Conservation (phyloP, 2,113 vertebrate species). For the Halcyon senegalensis region DNA sequence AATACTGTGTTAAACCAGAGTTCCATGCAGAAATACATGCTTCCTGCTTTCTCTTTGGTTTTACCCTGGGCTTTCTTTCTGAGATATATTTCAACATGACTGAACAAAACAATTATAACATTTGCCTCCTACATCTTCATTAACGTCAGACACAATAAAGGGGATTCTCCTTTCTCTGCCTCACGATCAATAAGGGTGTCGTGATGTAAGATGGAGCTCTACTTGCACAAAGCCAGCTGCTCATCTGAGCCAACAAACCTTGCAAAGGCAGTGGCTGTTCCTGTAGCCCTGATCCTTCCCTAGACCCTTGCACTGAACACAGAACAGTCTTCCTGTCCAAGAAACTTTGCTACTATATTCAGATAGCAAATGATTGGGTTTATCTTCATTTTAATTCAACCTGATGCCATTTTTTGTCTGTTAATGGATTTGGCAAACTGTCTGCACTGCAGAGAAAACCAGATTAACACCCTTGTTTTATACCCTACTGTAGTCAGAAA, state of each 20-base stretch:
- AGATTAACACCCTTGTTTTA: neutral
- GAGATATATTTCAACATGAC: neutral
- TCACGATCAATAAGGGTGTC: slow-evolving; percentile 4
- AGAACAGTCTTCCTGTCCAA: neutral
- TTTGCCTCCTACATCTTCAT: slow-evolving; percentile 22
- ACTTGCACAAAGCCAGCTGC: neutral
- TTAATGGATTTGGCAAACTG: neutral
- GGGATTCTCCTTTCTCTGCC: neutral
- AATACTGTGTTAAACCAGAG: neutral
- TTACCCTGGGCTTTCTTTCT: neutral
- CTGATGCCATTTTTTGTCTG: neutral
- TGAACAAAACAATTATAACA: neutral
- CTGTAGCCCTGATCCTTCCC: neutral
- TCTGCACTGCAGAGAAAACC: neutral
- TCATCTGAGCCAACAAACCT: neutral
- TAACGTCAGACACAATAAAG: neutral
- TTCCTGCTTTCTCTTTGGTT: neutral
- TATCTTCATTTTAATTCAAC: neutral
- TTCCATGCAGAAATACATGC: neutral
- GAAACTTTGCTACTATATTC: neutral
- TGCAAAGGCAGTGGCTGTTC: neutral
- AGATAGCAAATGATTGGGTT: neutral
- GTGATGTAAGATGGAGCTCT: neutral
- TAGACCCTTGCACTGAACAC: neutral
- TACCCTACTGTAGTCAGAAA: neutral